Evolutionary conservation across 2,888 invertebrate genomes (phyloP).

Genomic region (Cantharis lateralis): DNA sequence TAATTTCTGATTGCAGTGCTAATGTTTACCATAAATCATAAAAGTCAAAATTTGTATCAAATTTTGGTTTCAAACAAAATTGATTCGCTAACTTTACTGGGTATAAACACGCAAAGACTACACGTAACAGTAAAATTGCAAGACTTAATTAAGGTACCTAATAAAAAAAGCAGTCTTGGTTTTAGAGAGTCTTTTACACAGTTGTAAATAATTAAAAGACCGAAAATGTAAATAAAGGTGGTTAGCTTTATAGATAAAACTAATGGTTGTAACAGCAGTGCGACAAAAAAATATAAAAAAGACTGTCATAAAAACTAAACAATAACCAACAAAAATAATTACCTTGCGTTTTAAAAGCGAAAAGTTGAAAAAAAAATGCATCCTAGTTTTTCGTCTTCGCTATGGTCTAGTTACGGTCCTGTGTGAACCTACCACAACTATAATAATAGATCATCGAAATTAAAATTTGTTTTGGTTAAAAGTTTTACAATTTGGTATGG

Average conservation of each 20-base stretch:
- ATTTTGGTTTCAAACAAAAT: neutral
- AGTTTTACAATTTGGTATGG: too few species aligned
- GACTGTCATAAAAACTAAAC: too few species aligned
- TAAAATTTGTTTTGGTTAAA: too few species aligned
- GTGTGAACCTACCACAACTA: too few species aligned
- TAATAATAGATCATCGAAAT: too few species aligned
- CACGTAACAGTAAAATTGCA: neutral
- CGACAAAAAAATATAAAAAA: neutral
- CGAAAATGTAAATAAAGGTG: neutral
- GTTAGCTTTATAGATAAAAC: neutral
- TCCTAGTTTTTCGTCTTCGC: too few species aligned
- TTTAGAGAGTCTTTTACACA: neutral
- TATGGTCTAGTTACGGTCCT: too few species aligned
- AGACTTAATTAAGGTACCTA: neutral
- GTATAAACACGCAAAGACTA: neutral
- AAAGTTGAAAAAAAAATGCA: too few species aligned
- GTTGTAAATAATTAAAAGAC: neutral
- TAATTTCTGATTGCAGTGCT: neutral
- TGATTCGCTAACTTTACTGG: neutral
- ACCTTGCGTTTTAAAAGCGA: too few species aligned
- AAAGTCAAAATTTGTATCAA: neutral
- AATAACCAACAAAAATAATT: too few species aligned
- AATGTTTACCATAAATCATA: neutral
- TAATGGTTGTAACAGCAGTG: neutral
- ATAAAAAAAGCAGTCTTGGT: neutral